Evolutionary conservation across 2,113 vertebrate species (phyloP).

Genomic region (Xiphorhynchus elegans): DNA sequence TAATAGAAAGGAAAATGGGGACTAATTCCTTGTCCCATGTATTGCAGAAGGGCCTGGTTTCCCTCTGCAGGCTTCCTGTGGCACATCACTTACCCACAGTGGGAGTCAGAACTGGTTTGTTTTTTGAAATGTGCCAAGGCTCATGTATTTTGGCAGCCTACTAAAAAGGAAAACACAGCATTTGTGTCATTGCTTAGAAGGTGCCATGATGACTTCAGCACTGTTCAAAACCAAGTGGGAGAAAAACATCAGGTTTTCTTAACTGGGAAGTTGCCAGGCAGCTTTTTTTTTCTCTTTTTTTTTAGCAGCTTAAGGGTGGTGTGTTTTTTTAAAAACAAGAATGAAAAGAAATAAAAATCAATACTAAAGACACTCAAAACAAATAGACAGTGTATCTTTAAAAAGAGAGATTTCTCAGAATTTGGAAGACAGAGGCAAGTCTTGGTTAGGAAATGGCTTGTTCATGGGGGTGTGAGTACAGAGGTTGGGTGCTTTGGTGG

Average conservation of each 20-base stretch:
- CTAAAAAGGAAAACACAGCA: neutral
- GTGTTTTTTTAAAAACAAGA: neutral
- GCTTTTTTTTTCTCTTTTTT: neutral
- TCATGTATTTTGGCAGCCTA: neutral
- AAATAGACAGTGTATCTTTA: slow-evolving; percentile 20
- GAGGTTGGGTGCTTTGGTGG: neutral
- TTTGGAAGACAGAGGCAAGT: neutral
- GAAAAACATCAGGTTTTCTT: slow-evolving; percentile 11
- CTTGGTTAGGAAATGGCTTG: neutral
- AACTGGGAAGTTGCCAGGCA: neutral
- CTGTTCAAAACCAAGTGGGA: slow-evolving; percentile 1
- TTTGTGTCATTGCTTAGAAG: slow-evolving; percentile 2
- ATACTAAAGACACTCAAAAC: neutral
- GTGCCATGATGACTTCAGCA: neutral
- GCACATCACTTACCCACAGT: neutral
- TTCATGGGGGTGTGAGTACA: neutral
- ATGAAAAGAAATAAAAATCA: neutral
- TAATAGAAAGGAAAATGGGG: neutral
- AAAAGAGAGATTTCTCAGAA: slow-evolving; percentile 4
- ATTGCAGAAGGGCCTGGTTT: neutral
- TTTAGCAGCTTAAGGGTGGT: neutral
- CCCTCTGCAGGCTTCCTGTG: neutral
- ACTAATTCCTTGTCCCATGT: neutral
- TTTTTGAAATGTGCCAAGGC: neutral
- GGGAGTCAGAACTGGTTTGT: neutral